Conservation (phyloP, 1,140 invertebrate genomes). For the Rhopalosiphum padi region DNA sequence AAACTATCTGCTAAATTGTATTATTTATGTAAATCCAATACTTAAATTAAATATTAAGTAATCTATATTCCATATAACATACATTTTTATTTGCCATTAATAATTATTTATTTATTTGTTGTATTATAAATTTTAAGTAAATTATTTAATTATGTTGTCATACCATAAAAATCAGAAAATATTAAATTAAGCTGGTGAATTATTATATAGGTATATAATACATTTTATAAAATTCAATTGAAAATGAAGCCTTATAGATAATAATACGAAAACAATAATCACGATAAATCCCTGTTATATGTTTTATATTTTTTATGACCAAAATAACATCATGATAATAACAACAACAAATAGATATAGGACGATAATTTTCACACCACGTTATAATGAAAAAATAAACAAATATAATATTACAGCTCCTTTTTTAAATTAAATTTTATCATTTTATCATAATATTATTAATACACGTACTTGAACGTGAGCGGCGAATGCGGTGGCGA, state of each 20-base stretch:
- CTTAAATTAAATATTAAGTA: background rate
- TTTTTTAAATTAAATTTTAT: background rate
- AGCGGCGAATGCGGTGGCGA: conserved; percentile 28
- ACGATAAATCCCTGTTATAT: background rate
- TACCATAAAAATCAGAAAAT: background rate
- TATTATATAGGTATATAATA: background rate
- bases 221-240: background rate
- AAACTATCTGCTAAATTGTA: background rate
- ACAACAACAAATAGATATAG: background rate
- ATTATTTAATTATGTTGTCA: background rate
- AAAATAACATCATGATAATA: background rate
- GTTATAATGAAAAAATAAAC: background rate
- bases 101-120: background rate
- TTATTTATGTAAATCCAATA: background rate
- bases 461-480: conserved; percentile 49
- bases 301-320: background rate
- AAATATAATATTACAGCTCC: background rate
- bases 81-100: background rate
- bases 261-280: background rate
- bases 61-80: background rate
- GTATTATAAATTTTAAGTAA: background rate
- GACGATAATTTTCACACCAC: background rate
- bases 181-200: background rate
- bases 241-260: background rate
- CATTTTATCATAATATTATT: background rate